Evolutionary conservation across 2,888 invertebrate species (phyloP).

Genomic region (Pyralis farinalis): DNA sequence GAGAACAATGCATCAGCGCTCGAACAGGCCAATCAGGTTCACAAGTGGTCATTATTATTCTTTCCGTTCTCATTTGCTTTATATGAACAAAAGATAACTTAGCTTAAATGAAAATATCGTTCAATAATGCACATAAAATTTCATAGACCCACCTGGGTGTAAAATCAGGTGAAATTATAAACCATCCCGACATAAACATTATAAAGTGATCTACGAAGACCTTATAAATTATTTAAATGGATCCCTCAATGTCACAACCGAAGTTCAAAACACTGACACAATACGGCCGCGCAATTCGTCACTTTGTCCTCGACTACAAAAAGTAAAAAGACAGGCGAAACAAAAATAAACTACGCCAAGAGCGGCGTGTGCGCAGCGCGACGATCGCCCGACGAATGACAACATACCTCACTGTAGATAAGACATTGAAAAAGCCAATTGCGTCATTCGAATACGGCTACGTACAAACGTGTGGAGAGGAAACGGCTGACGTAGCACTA

Average conservation of each 20-base stretch:
- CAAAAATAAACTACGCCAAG: conserved; percentile 54
- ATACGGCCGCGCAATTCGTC: conserved; percentile 65
- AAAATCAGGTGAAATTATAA: conserved; percentile 69
- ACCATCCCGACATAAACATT: conserved; percentile 75
- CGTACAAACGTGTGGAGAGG: conserved; percentile 67
- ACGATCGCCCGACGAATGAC: conserved; percentile 72
- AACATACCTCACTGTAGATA: conserved; percentile 75
- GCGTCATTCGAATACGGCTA: conserved; percentile 74
- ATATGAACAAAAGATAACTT: conserved; percentile 37
- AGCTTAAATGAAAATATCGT: conserved; percentile 29
- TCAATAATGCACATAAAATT: conserved; percentile 37
- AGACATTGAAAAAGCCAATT: conserved; percentile 81
- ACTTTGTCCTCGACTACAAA: conserved; percentile 71
- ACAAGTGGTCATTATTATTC: conserved; percentile 51
- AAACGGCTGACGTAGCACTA: conserved; percentile 68
- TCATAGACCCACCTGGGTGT: conserved; percentile 67
- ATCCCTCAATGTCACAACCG: conserved; percentile 56
- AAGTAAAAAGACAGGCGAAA: conserved; percentile 67
- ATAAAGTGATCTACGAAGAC: conserved; percentile 35
- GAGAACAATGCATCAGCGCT: conserved; percentile 65
- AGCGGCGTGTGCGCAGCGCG: conserved; percentile 68
- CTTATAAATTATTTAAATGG: conserved; percentile 42
- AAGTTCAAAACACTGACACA: conserved; percentile 72
- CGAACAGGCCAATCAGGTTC: conserved; percentile 66
- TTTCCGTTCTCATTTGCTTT: conserved; percentile 47